Evolutionary conservation across 2,888 invertebrate species (phyloP).

Genomic region (Lampropteryx suffumata): DNA sequence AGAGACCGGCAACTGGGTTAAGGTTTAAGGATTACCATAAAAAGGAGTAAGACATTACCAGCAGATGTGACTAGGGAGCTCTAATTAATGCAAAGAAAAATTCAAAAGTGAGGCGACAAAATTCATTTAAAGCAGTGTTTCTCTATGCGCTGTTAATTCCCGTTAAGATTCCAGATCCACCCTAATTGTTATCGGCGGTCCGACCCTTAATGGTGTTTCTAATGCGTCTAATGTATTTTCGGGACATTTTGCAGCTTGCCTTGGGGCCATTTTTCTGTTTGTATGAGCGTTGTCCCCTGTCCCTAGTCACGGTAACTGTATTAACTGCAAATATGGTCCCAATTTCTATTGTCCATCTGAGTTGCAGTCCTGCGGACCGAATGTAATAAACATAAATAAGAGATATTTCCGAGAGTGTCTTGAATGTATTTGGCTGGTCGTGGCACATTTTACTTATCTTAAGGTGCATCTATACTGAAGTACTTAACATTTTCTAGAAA

Average conservation of each 20-base stretch:
- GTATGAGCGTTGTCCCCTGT: constrained; percentile 62
- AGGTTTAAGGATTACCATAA: constrained; percentile 12
- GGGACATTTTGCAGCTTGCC: constrained; percentile 82
- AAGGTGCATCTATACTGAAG: not conserved
- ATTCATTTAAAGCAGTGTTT: constrained; percentile 67
- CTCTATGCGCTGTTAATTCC: constrained; percentile 73
- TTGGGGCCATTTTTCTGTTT: constrained; percentile 77
- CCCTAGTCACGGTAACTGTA: constrained; percentile 72
- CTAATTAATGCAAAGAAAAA: constrained; percentile 29
- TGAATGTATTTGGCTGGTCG: constrained; percentile 33
- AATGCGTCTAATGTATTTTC: constrained; percentile 81
- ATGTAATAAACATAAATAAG: constrained; percentile 76
- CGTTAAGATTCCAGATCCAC: constrained; percentile 75
- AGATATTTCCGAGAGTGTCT: constrained; percentile 54
- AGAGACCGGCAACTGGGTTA: constrained; percentile 11
- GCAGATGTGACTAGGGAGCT: constrained; percentile 16
- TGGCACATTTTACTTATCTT: constrained; percentile 48
- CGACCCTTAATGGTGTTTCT: constrained; percentile 79
- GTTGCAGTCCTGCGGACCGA: constrained; percentile 57
- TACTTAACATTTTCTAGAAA: no score
- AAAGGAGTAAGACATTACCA: constrained; percentile 16
- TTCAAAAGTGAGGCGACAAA: constrained; percentile 27
- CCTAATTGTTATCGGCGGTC: constrained; percentile 79
- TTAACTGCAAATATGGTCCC: constrained; percentile 81
- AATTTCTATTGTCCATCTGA: constrained; percentile 77